Conservation (phyloP, 2,797 vertebrate species). For the Melanotaenia boesemani region DNA sequence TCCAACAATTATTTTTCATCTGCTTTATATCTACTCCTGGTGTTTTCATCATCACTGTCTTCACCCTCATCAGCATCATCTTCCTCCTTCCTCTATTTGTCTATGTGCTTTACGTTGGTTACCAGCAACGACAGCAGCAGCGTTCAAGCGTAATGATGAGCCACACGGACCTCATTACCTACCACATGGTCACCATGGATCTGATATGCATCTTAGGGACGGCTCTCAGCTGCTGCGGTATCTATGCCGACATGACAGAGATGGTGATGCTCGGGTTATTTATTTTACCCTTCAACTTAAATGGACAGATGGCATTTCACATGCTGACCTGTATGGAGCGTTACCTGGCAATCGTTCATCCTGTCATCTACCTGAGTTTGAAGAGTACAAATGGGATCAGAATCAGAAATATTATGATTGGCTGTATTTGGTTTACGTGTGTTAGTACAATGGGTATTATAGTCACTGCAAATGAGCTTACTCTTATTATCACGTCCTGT, state of each 20-base stretch:
- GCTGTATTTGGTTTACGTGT: neutral
- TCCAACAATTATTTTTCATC: neutral
- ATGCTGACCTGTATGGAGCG: neutral
- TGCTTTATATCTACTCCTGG: neutral
- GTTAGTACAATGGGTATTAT: neutral
- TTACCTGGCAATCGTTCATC: neutral
- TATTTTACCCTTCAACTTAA: too few species aligned
- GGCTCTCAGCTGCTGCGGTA: neutral
- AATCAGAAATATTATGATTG: neutral
- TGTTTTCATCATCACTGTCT: neutral
- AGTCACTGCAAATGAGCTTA: neutral
- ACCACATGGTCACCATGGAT: neutral
- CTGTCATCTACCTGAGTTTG: neutral
- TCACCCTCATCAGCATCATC: neutral
- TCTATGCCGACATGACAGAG: neutral
- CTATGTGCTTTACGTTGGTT: neutral
- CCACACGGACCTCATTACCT: conserved; percentile 6
- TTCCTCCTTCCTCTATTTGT: neutral
- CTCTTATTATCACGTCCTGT: neutral
- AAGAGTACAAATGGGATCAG: neutral
- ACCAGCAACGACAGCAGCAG: neutral
- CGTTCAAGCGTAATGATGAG: neutral
- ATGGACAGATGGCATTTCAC: neutral
- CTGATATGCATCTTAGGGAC: neutral
- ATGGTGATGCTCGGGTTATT: too few species aligned